Conservation (phyloP, 2,113 vertebrate species). For the Embiotoca jacksoni region DNA sequence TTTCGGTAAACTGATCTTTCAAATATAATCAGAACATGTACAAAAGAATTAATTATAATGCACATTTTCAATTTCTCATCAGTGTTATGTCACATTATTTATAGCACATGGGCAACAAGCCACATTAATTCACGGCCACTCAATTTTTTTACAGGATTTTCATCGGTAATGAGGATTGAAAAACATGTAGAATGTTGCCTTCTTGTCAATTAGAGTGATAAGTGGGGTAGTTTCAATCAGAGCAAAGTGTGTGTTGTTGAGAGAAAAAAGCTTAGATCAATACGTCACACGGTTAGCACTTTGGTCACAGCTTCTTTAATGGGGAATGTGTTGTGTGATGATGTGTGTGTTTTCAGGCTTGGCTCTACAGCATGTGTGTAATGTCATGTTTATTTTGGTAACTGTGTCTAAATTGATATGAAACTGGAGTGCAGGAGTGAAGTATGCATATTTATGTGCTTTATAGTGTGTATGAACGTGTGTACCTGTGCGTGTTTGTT, state of each 20-base stretch:
- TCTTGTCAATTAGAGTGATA: conserved; percentile 49
- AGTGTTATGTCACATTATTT: background rate
- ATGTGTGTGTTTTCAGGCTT: conserved; percentile 2
- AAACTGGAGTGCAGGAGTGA: conserved; percentile 27
- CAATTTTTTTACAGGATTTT: background rate
- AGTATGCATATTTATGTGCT: conserved; percentile 38
- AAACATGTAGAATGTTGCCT: conserved; percentile 6
- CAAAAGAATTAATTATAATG: too few species aligned
- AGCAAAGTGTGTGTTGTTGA: conserved; percentile 45
- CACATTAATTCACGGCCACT: background rate
- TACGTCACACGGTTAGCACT: conserved; percentile 48
- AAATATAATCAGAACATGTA: too few species aligned
- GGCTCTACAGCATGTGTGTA: conserved; percentile 3
- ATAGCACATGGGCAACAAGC: background rate
- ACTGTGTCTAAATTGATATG: conserved; percentile 34
- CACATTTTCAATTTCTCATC: background rate
- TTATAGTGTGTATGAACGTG: conserved; percentile 1
- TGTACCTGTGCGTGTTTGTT: background rate
- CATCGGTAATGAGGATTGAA: background rate
- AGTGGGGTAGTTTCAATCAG: conserved; percentile 40
- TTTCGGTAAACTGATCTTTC: too few species aligned
- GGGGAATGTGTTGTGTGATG: conserved; percentile 11
- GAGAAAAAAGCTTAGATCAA: conserved; percentile 55
- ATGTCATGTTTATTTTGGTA: conserved; percentile 44
- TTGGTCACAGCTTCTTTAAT: conserved; percentile 59